Base-by-base conservation (phyloP, 2,113 vertebrate genomes). In the Galbula dea region DNA sequence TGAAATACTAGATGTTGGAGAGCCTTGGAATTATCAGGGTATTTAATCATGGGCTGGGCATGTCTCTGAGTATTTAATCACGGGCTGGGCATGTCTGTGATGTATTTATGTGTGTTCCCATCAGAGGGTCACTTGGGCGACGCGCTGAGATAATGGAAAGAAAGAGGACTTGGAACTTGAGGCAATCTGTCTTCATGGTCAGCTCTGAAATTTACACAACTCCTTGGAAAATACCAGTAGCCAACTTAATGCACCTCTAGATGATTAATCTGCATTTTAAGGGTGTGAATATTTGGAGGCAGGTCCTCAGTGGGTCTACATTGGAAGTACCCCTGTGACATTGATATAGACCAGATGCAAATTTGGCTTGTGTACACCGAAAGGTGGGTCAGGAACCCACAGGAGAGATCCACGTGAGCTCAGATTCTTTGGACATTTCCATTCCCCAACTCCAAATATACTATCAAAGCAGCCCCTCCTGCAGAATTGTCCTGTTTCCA, bases 41-140 rank as follows among this genome's bases (percentile, higher is more conserved):
- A 94, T 96, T 96, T 96, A 96, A 96, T 94, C 95, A 96, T 2
- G 39, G 88, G 62, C 89, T 55, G 93, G 93, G 75, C 94, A 95
- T 75, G 86, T 94, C 89, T 88, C 82, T 63, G 93, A 94, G 94
- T 96, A 95, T 96, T 95, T 92, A 89, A 96, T 94, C 95, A 96
- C 2, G 39, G 88, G 62, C 89, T 55, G 93, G 93, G 75, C 94
- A 95, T 75, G 86, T 94, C 89, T 88, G 78, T 63, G 93, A 93
- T 94, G 94, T 96, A 95, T 96, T 95, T 92, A 87, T 92, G 91
- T 74, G 87, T 96, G 79, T 94, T 92, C 91, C 75, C 82, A 78
- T 76, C 12, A 0, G 63, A 59, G 75, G 95, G 94, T 96, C 94
- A 91, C 85, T 89, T 69, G 79, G 81, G 87, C 27, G 9, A 80